A percentile compares a stretch with the other conserved stretches of the same genome.
Evolutionary conservation across 2,797 vertebrate species (phyloP).

Genomic region (Myotis myotis): DNA sequence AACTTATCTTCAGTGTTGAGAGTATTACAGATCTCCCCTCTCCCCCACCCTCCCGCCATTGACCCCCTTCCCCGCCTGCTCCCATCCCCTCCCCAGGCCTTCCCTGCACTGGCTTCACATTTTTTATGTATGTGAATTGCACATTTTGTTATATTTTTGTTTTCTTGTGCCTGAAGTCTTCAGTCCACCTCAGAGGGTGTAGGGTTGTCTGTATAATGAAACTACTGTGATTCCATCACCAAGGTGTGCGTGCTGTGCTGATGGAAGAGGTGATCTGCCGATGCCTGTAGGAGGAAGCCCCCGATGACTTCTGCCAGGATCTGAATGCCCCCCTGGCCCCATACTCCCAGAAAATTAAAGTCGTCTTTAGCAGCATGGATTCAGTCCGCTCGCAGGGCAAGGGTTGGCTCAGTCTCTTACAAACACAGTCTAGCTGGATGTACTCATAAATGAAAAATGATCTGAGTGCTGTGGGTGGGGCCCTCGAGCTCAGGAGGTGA

Average conservation of each 20-base stretch:
- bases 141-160: neutral
- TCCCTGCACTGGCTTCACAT: neutral
- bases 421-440: constrained; percentile 65
- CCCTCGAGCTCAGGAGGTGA: constrained; percentile 43
- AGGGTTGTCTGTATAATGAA: neutral
- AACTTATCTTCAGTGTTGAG: no score
- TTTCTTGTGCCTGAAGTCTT: neutral
- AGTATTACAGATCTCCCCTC: no score
- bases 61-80: no score
- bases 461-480: constrained; percentile 76
- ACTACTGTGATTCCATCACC: neutral
- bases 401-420: constrained; percentile 32
- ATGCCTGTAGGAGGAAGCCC: neutral
- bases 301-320: neutral
- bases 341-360: constrained; percentile 45
- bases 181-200: neutral
- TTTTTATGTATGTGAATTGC: neutral
- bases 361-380: neutral
- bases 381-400: constrained; percentile 19
- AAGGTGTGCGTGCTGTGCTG: neutral
- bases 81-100: no score
- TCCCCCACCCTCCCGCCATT: no score
- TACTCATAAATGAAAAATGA: constrained; percentile 74
- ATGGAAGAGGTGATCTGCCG: neutral
- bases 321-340: neutral